phyloP scores from a whole-genome alignment of 2,113 vertebrate species.

The Aegotheles bennettii region DNA sequence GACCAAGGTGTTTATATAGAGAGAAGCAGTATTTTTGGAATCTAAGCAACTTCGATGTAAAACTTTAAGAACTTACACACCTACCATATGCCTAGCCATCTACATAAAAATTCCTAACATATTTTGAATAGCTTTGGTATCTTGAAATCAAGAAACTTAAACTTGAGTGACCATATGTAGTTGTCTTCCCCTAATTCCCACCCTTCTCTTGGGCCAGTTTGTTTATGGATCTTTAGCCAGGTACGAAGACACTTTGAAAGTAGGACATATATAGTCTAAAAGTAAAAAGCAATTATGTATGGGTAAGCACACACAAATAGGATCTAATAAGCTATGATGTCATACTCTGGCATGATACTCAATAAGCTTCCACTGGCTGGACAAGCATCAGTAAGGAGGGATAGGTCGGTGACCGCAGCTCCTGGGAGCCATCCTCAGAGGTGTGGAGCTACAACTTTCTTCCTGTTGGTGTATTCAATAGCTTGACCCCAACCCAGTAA shows the following conservation, averaged over 20 bases:
- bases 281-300: neutral
- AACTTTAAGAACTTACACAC: neutral
- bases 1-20: neutral
- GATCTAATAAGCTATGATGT: neutral
- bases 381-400: neutral
- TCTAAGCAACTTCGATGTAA: neutral
- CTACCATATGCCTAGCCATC: neutral
- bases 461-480: fast-evolving
- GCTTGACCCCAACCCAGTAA: neutral
- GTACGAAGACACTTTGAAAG: neutral
- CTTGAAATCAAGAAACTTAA: neutral
- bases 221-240: neutral
- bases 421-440: neutral
- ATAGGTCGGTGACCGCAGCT: neutral
- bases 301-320: neutral
- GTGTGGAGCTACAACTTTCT: neutral
- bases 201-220: neutral
- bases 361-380: neutral
- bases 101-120: neutral
- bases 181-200: neutral
- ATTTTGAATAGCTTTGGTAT: neutral
- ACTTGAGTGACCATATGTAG: neutral
- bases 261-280: neutral
- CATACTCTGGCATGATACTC: neutral
- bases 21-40: neutral